Evolutionary conservation across 2,888 invertebrate species (phyloP), one percentile per base, ranked within the genome.

Genomic region (Lasioglossum malachurum): DNA sequence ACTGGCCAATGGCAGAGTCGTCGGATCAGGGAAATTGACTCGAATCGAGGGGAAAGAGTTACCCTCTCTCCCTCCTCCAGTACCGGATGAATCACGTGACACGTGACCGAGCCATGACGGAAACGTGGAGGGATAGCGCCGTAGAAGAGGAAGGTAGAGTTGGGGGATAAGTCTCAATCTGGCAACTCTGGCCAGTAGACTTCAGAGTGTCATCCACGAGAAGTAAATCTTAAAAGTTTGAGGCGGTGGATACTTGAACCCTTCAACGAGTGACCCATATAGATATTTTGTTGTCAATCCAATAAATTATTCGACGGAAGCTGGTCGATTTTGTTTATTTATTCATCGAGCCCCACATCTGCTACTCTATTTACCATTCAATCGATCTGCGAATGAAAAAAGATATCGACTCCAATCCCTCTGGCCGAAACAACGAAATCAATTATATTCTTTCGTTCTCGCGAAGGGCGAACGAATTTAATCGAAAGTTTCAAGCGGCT

Each of bases 401-500:
- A 60, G 14, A 60, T 60, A 60, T 27, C 27, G 12, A 14, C 27
- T 60, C 4, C 2, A 60, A 60, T 60, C 27, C n/a, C 60, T 4
- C 60, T 0, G 27, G 14, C 27, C 14, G 60, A 60, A 38, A 69
- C 10, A 19, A 35, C 69, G 38, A 69, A 69, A 69, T 69, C 38
- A 23, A 69, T 73, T 81, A 73, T 67, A 27, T 27, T 16, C 73
- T 16, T 35, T 41, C 64, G 41, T 49, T 38, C 38, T 35, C 31
- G 38, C 49, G n/a, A 46, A 38, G 14, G 16, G 16, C 72, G 12
- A 44, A 27, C 77, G 73, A 74, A 81, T 77, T 82, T 76, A 81
- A 84, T 84, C 77, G 44, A 81, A 84, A 81, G 67, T 84, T 84
- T 57, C 10, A 44, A 77, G 73, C 60, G 53, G 76, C 76, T 53